Evolutionary conservation across 2,888 invertebrate species (phyloP).

Genomic region (Spilarctia lutea): DNA sequence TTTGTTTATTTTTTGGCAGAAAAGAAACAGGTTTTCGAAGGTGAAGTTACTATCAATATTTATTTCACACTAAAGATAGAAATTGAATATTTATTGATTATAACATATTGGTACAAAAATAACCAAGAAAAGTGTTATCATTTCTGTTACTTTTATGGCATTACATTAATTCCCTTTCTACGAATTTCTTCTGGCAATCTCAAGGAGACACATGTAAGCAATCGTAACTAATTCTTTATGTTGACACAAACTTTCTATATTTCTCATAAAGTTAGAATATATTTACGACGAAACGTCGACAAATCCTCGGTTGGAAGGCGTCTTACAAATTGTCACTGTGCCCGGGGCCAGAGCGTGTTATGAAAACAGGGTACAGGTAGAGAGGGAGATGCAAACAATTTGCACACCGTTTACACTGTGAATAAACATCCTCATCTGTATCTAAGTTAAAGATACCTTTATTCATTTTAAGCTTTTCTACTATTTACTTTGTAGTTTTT

Average conservation of each 20-base stretch:
- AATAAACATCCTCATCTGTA: constrained; percentile 79
- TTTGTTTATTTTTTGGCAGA: not conserved
- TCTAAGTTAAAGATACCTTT: constrained; percentile 66
- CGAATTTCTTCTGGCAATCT: not conserved
- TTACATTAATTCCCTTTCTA: not conserved
- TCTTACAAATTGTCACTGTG: constrained; percentile 77
- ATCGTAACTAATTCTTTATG: constrained; percentile 28
- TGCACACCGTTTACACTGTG: constrained; percentile 78
- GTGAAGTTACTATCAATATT: not conserved
- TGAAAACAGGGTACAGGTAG: constrained; percentile 81
- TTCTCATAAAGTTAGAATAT: constrained; percentile 69
- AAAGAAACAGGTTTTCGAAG: not conserved
- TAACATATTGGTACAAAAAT: not conserved
- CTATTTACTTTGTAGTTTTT: constrained; percentile 42
- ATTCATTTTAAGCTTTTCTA: constrained; percentile 62
- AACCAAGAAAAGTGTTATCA: not conserved
- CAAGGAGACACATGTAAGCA: constrained; percentile 11
- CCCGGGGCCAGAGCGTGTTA: constrained; percentile 77
- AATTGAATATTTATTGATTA: not conserved
- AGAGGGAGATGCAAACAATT: constrained; percentile 79
- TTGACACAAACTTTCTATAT: constrained; percentile 45
- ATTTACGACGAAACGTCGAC: constrained; percentile 76
- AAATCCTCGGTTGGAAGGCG: constrained; percentile 69
- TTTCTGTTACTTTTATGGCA: not conserved
- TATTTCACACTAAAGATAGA: not conserved